These are phyloP conservation scores for Oryzias celebensis DNA, from an alignment of 2,113 vertebrate genomes.

Conservation along the genomic window DNA sequence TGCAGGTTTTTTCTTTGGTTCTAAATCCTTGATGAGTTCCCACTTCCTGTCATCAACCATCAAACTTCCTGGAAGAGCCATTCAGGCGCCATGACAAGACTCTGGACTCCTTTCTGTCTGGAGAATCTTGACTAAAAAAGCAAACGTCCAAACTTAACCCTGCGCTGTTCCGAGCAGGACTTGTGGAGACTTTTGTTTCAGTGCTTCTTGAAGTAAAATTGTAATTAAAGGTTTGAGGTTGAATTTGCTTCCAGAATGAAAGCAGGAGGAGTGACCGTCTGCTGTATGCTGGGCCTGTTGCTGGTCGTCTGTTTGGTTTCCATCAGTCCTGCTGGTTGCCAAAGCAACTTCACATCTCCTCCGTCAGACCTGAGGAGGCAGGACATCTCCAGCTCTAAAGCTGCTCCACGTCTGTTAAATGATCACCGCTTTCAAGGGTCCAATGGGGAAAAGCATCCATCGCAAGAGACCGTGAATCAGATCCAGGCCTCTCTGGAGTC, in stretches of 20 bases:
- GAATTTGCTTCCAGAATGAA: background rate
- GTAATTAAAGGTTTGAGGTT: background rate
- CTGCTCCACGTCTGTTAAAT: background rate
- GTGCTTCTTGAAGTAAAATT: background rate
- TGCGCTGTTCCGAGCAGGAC: no score
- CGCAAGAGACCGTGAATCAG: conserved; percentile 20
- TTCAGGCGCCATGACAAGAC: no score
- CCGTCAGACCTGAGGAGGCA: background rate
- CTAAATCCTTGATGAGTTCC: no score
- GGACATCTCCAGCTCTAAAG: background rate
- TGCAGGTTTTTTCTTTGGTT: no score
- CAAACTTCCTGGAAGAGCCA: no score
- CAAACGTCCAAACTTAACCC: no score
- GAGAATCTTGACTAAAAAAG: no score
- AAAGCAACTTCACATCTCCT: conserved; percentile 19
- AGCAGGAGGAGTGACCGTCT: background rate
- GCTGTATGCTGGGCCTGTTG: background rate
- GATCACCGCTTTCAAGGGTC: background rate
- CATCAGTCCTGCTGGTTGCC: background rate
- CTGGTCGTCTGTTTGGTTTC: conserved; percentile 16
- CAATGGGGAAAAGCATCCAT: background rate
- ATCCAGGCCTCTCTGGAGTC: background rate
- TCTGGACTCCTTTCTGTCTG: no score
- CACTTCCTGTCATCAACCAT: no score
- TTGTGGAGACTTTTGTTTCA: no score